These are phyloP conservation scores for Scolopax bukidnonensis DNA, from an alignment of 2,797 vertebrate genomes.

Conservation along the genomic window DNA sequence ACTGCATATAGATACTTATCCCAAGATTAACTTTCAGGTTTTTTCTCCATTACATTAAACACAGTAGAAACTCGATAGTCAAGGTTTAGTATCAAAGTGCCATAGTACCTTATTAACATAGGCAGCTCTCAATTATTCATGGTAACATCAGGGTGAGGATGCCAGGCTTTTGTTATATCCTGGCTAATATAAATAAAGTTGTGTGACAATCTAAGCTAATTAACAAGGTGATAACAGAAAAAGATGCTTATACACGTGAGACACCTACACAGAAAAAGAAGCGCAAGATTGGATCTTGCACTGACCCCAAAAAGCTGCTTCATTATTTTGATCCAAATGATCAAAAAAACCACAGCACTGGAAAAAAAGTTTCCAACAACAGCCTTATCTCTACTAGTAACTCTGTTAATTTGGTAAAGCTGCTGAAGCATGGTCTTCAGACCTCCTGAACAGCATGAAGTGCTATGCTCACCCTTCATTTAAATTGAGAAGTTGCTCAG, in stretches of 20 bases:
- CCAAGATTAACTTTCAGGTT: background rate
- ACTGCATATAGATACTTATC: background rate
- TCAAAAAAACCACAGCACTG: background rate
- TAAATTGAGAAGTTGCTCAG: background rate
- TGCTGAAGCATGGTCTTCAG: background rate
- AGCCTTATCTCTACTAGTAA: background rate
- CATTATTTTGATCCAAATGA: background rate
- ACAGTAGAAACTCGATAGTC: background rate
- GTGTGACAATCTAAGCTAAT: background rate
- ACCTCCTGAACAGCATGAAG: background rate
- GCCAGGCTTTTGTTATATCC: background rate
- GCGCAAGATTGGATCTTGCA: background rate
- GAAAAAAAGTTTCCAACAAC: background rate
- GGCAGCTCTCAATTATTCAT: background rate
- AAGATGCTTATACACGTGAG: background rate
- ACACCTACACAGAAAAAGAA: background rate
- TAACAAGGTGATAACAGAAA: background rate
- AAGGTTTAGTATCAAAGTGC: background rate
- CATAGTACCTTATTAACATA: background rate
- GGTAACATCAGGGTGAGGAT: background rate
- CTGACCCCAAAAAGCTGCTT: background rate
- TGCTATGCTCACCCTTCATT: background rate
- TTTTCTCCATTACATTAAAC: background rate
- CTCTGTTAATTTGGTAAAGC: background rate
- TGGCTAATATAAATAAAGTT: background rate